Evolutionary conservation across 2,797 vertebrate genomes (phyloP).

Genomic region (Lepidocolaptes lacrymiger): DNA sequence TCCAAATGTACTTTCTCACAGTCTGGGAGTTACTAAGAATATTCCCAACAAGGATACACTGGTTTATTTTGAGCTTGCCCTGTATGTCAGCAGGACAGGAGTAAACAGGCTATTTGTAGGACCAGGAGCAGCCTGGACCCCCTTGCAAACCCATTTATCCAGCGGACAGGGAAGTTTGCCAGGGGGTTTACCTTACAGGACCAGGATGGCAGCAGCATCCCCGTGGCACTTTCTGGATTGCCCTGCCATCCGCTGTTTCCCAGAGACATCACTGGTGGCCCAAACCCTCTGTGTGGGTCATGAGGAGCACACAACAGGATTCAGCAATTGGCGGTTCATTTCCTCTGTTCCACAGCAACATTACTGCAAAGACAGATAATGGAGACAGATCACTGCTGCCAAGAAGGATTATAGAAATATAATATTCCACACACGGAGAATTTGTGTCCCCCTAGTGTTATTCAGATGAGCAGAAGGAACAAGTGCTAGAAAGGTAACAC

Average conservation of each 20-base stretch:
- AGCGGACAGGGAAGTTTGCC: accelerated
- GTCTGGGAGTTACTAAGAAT: not conserved
- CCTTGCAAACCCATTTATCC: not conserved
- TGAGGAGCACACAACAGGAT: not conserved
- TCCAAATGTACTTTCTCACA: not conserved
- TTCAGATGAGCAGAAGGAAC: not conserved
- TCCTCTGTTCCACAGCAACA: not conserved
- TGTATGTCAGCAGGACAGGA: not conserved
- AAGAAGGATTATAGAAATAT: not conserved
- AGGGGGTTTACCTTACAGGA: not conserved
- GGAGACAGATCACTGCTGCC: not conserved
- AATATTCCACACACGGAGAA: accelerated
- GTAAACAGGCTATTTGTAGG: not conserved
- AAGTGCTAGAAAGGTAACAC: not conserved
- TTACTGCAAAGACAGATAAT: not conserved
- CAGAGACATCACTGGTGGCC: not conserved
- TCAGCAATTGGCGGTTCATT: accelerated
- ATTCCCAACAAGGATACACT: not conserved
- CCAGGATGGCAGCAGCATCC: not conserved
- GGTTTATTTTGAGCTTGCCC: not conserved
- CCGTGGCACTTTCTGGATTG: not conserved
- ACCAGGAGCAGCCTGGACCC: not conserved
- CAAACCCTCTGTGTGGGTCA: not conserved
- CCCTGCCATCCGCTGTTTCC: not conserved
- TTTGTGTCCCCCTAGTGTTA: not conserved